A percentile compares a stretch with the other conserved stretches of the same genome.
Conservation (phyloP, 2,113 vertebrate genomes). For the Prionailurus bengalensis region DNA sequence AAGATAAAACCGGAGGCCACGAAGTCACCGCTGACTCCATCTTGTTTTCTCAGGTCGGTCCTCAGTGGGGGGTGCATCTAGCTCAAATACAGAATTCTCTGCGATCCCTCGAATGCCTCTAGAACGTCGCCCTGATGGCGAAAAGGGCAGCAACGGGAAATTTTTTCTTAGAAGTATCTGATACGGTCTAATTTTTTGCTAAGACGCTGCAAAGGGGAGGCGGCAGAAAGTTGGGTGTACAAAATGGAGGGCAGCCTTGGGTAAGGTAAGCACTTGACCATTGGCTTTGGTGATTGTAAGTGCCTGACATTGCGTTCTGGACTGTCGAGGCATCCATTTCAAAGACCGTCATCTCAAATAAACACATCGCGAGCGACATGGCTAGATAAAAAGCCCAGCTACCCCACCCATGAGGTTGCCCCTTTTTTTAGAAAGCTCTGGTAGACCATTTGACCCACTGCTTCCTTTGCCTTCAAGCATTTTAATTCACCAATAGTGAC, state of each 20-base stretch:
- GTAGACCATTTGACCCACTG: not conserved
- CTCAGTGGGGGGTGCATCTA: not conserved
- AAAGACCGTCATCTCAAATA: not conserved
- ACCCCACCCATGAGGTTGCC: not conserved
- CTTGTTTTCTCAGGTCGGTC: not conserved
- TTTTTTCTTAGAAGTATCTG: not conserved
- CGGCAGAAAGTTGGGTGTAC: not conserved
- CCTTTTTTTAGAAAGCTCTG: not conserved
- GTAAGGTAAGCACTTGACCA: not conserved
- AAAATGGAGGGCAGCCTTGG: not conserved
- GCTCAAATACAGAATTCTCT: not conserved
- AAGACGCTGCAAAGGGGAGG: not conserved
- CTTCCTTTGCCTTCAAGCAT: not conserved
- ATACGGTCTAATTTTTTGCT: not conserved
- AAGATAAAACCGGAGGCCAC: not conserved
- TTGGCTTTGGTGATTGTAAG: not conserved
- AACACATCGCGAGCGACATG: not conserved
- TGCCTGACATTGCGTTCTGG: not conserved
- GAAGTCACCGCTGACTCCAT: not conserved
- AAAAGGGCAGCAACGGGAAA: not conserved
- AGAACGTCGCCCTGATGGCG: too few species aligned
- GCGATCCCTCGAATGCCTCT: not conserved
- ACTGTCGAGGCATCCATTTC: too few species aligned
- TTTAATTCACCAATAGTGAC: not conserved
- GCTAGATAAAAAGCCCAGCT: not conserved